A percentile compares a stretch with the other conserved stretches of the same genome.
phyloP scores from a whole-genome alignment of 2,113 vertebrate genomes.

The Cinclus mexicanus region DNA sequence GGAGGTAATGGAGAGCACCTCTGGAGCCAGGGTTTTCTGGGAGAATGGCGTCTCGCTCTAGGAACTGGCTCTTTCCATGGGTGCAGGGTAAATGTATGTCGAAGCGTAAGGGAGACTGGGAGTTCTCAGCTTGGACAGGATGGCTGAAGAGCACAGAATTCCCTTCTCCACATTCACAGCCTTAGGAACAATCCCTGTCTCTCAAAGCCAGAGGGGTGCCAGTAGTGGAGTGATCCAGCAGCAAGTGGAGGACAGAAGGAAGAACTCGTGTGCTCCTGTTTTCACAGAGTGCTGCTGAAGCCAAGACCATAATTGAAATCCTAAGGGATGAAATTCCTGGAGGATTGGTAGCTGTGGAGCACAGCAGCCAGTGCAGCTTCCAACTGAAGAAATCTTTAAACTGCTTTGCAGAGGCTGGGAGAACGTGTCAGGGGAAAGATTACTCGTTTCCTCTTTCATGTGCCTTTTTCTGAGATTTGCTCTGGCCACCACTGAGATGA shows the following conservation, averaged over 20 bases:
- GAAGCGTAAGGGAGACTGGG: accelerated
- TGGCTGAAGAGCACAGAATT: neutral
- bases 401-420: neutral
- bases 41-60: neutral
- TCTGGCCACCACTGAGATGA: neutral
- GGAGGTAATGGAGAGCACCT: conserved; percentile 78
- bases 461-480: neutral
- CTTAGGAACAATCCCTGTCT: neutral
- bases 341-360: neutral
- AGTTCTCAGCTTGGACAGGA: neutral
- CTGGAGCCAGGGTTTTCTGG: neutral
- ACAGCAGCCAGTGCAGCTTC: neutral
- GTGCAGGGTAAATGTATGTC: accelerated
- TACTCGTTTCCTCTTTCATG: neutral
- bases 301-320: neutral
- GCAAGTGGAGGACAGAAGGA: neutral
- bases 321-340: neutral
- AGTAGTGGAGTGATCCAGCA: neutral
- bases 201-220: neutral
- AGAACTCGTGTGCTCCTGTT: accelerated
- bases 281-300: neutral
- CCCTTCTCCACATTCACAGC: neutral
- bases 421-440: neutral
- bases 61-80: neutral
- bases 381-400: neutral